Evolutionary conservation across 2,888 invertebrate genomes (phyloP).

Genomic region (Tenthredo scrophulariae): DNA sequence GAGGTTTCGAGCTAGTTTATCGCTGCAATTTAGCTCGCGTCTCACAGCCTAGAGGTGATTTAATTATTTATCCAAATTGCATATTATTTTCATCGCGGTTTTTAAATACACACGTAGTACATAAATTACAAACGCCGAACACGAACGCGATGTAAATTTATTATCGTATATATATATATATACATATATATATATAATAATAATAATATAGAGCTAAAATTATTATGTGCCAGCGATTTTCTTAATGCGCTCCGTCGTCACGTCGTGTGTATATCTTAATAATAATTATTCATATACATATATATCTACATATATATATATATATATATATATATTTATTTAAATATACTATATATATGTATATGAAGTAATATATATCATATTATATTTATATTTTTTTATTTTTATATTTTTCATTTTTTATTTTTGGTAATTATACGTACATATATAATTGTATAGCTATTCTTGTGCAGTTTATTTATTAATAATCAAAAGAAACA

Average conservation of each 20-base stretch:
- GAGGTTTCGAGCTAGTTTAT: conserved; percentile 76
- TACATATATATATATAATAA: no score
- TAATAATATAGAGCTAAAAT: background rate
- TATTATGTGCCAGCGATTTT: conserved; percentile 1
- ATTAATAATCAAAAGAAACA: background rate
- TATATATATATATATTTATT: background rate
- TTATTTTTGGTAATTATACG: background rate
- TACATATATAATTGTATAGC: conserved; percentile 14
- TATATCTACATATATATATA: background rate
- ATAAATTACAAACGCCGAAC: conserved; percentile 54
- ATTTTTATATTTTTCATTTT: background rate
- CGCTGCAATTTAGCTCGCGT: conserved; percentile 74
- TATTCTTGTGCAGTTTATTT: conserved; percentile 8
- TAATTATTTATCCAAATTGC: conserved; percentile 62
- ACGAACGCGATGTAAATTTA: conserved; percentile 61
- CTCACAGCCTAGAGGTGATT: conserved; percentile 77
- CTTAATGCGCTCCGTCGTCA: background rate
- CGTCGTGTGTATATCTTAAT: background rate
- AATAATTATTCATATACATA: background rate
- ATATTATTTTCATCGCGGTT: conserved; percentile 8
- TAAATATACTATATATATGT: background rate
- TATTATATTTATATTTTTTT: background rate
- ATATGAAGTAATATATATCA: background rate
- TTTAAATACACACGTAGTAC: background rate
- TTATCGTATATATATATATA: background rate